Evolutionary conservation across 1,140 invertebrate species (phyloP), one percentile per base, ranked within the genome.

Genomic region (Drosophila micromelanica): DNA sequence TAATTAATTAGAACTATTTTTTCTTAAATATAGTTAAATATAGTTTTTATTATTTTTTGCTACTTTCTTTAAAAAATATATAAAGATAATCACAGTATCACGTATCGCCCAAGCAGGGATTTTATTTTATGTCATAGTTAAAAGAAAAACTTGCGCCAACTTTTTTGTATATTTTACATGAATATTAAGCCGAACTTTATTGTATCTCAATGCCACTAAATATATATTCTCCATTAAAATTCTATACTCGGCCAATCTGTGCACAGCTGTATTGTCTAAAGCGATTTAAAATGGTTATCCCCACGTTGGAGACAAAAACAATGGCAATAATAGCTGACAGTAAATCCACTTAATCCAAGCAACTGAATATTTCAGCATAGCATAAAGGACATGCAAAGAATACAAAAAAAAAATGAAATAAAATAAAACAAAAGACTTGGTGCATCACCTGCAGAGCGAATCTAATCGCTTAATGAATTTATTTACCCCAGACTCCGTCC

Each of bases 401-500:
- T 32, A 8, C 6, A 27, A 27, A 17, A 20, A 27, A 30, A 15
- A 32, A 27, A 15, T n/a, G n/a, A n/a, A 23, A 17, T 32, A 8
- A 32, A 27, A 27, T n/a, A 20, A 27, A 30, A 8, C 6, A 13
- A 49, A 42, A 15, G 12, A 43, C 40, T 12, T 5, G n/a, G 51
- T 63, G 67, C 43, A 48, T 30, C 68, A 70, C 73, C 74, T 82
- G 79, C 69, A 64, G 43, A 74, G 71, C 68, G 23, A 13, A 46
- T 55, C 63, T 82, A 87, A 86, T 87, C 76, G 84, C 63, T 87
- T 87, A 86, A 82, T 86, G 84, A 86, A 86, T 87, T 86, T 86
- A 87, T 86, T 78, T 86, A 82, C 71, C 40, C 49, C 30, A 45
- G 49, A 13, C 65, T 30, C 12, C 49, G n/a, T 62, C 48, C 11